phyloP scores from a whole-genome alignment of 2,113 vertebrate species.

The Brachyhypopomus gauderio region DNA sequence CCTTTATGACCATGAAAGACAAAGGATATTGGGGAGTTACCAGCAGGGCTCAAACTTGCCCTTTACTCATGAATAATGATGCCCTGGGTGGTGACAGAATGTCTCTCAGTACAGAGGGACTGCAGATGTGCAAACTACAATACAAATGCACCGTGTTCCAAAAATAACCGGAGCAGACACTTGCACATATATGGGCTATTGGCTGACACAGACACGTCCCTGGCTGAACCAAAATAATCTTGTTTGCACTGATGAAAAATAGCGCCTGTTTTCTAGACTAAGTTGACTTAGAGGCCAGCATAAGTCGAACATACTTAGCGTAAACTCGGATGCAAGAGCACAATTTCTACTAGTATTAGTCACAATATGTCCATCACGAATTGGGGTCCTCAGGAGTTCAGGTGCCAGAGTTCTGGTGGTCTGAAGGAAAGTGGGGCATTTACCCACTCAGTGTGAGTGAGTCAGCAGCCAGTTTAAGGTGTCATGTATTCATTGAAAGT shows the following conservation, averaged over 20 bases:
- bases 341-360: neutral
- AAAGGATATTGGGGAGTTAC: conserved; percentile 21
- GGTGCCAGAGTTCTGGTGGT: neutral
- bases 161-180: neutral
- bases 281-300: neutral
- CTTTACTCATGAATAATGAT: conserved; percentile 28
- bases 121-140: neutral
- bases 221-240: neutral
- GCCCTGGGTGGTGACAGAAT: neutral
- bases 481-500: neutral
- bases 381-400: neutral
- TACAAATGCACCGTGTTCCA: neutral
- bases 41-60: conserved; percentile 23
- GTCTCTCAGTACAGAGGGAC: neutral
- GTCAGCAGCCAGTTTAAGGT: neutral
- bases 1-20: conserved; percentile 30
- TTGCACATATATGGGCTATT: neutral
- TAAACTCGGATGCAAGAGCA: neutral
- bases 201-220: neutral
- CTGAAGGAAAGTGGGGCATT: neutral
- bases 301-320: neutral
- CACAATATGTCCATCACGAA: neutral
- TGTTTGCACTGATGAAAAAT: neutral
- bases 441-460: neutral
- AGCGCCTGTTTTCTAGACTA: neutral